phyloP scores from a whole-genome alignment of 2,888 invertebrate genomes.

The Chymomyza fuscimana region DNA sequence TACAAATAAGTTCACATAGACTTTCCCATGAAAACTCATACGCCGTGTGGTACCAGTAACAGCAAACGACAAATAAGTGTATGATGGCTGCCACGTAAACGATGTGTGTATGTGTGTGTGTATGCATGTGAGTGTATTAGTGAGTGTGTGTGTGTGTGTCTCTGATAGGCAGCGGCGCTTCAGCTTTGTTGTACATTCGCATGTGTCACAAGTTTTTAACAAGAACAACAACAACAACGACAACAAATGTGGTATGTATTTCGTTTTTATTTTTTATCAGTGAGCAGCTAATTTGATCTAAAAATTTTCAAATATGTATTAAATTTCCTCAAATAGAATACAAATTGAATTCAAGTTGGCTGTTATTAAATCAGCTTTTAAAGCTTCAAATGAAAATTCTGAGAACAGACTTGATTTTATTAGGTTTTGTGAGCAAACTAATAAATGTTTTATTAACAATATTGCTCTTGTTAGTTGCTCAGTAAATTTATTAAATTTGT shows the following conservation, averaged over 20 bases:
- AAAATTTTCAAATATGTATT: neutral
- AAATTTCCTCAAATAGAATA: neutral
- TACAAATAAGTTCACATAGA: conserved; percentile 1
- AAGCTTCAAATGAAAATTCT: neutral
- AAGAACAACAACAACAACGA: neutral
- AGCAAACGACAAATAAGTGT: conserved; percentile 38
- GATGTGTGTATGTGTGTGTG: conserved; percentile 30
- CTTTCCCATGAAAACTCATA: conserved; percentile 39
- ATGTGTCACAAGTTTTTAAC: neutral
- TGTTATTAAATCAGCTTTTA: neutral
- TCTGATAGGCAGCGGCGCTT: neutral
- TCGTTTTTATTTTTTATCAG: conserved; percentile 47
- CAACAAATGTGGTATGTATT: neutral
- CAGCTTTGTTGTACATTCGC: neutral
- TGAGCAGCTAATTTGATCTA: conserved; percentile 46
- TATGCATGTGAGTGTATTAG: too few relatives aligned
- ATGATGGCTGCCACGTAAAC: neutral
- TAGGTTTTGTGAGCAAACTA: neutral
- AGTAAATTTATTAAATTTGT: too few relatives aligned
- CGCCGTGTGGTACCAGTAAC: conserved; percentile 56
- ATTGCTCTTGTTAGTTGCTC: too few relatives aligned
- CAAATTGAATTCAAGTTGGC: neutral
- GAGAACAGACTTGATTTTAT: neutral
- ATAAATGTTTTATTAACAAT: too few relatives aligned
- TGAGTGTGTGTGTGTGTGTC: conserved; percentile 28